Conservation (phyloP, 2,113 vertebrate species). For the Antennarius striatus region DNA sequence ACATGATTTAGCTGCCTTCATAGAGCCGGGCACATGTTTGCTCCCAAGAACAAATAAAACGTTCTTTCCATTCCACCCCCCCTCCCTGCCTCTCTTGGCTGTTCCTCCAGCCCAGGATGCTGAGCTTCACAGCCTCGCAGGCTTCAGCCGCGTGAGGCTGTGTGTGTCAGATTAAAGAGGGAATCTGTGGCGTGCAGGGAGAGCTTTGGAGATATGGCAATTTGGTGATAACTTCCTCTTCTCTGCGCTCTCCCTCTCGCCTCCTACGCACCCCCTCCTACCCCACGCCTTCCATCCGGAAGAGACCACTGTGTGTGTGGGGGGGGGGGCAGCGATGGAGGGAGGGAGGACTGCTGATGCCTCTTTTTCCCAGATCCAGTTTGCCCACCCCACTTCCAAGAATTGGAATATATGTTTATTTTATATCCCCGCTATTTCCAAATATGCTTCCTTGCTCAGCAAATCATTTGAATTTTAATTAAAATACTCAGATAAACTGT, state of each 20-base stretch:
- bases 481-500: slow-evolving; percentile 8
- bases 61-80: slow-evolving; percentile 49
- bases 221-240: slow-evolving; percentile 76
- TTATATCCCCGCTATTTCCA: slow-evolving; percentile 16
- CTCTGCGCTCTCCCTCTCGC: slow-evolving; percentile 44
- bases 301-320: slow-evolving; percentile 35
- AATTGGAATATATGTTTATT: slow-evolving; percentile 41
- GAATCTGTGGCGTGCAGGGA: slow-evolving; percentile 70
- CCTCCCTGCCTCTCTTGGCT: slow-evolving; percentile 59
- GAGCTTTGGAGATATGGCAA: slow-evolving; percentile 83
- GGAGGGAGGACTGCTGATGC: slow-evolving; percentile 12
- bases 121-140: slow-evolving; percentile 76
- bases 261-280: neutral
- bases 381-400: slow-evolving; percentile 21
- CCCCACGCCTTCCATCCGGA: slow-evolving; percentile 56
- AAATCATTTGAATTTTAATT: slow-evolving; percentile 40
- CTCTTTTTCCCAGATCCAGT: slow-evolving; percentile 43
- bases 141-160: slow-evolving; percentile 71
- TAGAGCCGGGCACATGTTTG: slow-evolving; percentile 83
- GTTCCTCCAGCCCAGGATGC: slow-evolving; percentile 73
- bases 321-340: neutral
- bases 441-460: slow-evolving; percentile 37
- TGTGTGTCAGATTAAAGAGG: slow-evolving; percentile 79
- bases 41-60: slow-evolving; percentile 86
- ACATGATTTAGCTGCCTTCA: slow-evolving; percentile 87